Conservation (phyloP, 1,140 invertebrate genomes). For the Latrodectus geometricus region DNA sequence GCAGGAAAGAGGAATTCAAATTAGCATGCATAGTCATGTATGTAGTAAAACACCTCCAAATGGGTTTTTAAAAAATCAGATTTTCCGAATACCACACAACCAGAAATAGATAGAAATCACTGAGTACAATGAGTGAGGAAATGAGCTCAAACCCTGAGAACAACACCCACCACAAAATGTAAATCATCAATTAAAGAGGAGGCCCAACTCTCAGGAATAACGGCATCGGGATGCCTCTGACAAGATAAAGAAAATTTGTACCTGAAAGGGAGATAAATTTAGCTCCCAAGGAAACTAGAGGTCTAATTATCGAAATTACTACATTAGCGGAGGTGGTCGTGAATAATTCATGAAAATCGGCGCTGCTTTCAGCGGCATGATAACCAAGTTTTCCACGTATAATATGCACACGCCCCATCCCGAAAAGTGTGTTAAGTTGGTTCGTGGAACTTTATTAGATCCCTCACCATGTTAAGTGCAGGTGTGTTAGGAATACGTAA, state of each 20-base stretch:
- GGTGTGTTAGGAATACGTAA: not conserved
- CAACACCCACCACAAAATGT: not conserved
- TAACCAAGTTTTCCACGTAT: not conserved
- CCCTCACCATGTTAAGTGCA: not conserved
- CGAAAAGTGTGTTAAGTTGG: not conserved
- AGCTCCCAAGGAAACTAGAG: constrained; percentile 20
- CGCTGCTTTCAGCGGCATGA: not conserved
- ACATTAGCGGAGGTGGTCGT: constrained; percentile 21
- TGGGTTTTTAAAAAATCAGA: no score
- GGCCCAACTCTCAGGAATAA: not conserved
- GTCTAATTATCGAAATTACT: constrained; percentile 56
- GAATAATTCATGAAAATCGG: constrained; percentile 47
- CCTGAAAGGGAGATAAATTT: constrained; percentile 40
- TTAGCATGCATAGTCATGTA: no score
- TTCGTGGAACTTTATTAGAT: not conserved
- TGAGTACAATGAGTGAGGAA: no score
- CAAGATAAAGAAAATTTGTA: not conserved
- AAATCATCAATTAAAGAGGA: not conserved
- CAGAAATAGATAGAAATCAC: no score
- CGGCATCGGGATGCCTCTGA: no score
- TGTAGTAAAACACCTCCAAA: no score
- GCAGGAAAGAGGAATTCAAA: no score
- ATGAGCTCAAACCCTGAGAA: no score
- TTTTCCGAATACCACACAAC: no score
- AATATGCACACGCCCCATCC: not conserved